Evolutionary conservation across 2,888 invertebrate species (phyloP).

Genomic region (Sycophila texana): DNA sequence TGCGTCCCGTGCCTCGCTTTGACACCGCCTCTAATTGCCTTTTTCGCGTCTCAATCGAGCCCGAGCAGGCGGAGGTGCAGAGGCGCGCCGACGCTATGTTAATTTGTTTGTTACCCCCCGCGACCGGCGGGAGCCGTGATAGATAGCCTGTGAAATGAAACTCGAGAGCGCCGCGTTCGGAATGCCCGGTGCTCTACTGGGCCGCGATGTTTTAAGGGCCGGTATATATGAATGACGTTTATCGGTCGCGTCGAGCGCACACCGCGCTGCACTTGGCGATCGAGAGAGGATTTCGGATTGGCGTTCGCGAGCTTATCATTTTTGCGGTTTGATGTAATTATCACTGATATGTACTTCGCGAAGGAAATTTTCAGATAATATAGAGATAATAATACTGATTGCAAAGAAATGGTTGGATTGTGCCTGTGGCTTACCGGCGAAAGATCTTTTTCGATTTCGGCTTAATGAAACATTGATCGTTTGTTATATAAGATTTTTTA

Average conservation of each 20-base stretch:
- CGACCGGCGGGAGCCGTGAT: background rate
- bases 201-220: constrained; percentile 21
- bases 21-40: constrained; percentile 43
- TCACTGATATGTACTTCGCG: background rate
- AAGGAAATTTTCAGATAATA: background rate
- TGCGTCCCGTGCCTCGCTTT: constrained; percentile 20
- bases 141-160: constrained; percentile 18
- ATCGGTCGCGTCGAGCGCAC: background rate
- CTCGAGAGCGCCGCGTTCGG: background rate
- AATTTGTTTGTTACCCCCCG: too few relatives aligned
- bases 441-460: too few relatives aligned
- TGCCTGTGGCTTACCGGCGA: too few relatives aligned
- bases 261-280: too few relatives aligned
- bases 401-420: too few relatives aligned
- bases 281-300: too few relatives aligned
- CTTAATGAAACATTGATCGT: too few relatives aligned
- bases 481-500: too few relatives aligned
- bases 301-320: too few relatives aligned
- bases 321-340: background rate
- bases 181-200: background rate
- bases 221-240: background rate
- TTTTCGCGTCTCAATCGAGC: constrained; percentile 39
- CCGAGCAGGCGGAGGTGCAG: too few relatives aligned
- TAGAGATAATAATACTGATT: too few relatives aligned
- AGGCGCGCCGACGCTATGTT: too few relatives aligned